phyloP scores from a whole-genome alignment of 1,140 invertebrate species.

The Arctopsyche grandis region DNA sequence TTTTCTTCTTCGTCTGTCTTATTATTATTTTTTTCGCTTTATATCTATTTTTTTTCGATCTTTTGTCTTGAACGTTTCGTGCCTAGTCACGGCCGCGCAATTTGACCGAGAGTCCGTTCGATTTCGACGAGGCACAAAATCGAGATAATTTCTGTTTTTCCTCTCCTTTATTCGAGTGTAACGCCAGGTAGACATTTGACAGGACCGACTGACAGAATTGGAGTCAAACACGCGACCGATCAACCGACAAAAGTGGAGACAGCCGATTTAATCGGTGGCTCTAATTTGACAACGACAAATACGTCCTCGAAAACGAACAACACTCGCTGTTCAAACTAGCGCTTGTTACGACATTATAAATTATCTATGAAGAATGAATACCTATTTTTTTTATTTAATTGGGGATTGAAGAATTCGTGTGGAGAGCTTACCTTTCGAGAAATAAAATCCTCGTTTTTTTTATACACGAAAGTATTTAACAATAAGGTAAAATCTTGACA shows the following conservation, averaged over 20 bases:
- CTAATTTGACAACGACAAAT: constrained; percentile 6
- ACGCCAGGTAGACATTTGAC: constrained; percentile 25
- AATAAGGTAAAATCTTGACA: neutral
- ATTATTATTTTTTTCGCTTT: neutral
- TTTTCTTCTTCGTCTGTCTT: constrained; percentile 18
- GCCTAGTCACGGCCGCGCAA: constrained; percentile 52
- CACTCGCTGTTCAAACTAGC: neutral
- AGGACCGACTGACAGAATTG: neutral
- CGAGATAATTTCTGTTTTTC: constrained; percentile 51
- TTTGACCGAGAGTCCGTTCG: constrained; percentile 48
- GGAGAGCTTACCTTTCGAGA: no score
- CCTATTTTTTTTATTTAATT: no score
- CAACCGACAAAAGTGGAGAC: constrained; percentile 7
- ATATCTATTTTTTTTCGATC: neutral
- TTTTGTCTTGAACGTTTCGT: constrained; percentile 27
- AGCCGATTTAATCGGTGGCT: neutral
- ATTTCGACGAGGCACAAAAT: constrained; percentile 47
- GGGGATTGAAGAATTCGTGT: no score
- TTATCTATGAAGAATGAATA: no score
- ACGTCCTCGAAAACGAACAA: neutral
- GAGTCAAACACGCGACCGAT: constrained; percentile 27
- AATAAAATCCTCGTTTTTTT: neutral
- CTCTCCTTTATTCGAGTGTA: constrained; percentile 42
- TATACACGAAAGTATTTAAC: neutral
- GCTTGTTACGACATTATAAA: no score